These are phyloP conservation scores for Ormyrus thymus DNA, from an alignment of 2,888 invertebrate genomes.

Conservation along the genomic window DNA sequence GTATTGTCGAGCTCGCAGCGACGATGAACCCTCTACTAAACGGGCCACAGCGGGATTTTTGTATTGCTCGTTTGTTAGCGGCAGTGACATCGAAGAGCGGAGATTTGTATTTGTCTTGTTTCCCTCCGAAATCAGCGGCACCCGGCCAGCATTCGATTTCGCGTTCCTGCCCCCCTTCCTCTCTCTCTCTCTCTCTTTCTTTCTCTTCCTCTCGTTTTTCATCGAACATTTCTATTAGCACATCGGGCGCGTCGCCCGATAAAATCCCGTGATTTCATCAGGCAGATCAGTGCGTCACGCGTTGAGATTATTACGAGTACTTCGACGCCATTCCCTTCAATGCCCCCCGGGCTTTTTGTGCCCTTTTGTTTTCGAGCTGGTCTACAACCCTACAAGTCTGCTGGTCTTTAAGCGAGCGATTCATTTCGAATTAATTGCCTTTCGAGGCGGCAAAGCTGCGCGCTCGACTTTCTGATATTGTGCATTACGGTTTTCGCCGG, in stretches of 20 bases:
- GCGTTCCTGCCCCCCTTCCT: background rate
- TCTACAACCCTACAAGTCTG: too few species aligned
- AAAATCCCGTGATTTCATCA: constrained; percentile 36
- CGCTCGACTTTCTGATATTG: too few species aligned
- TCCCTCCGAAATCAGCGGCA: background rate
- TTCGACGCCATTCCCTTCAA: too few species aligned
- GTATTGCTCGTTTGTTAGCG: background rate
- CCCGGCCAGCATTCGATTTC: too few species aligned
- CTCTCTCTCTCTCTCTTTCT: background rate
- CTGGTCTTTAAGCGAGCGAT: too few species aligned
- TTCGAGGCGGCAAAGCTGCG: too few species aligned
- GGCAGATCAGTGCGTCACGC: constrained; percentile 33
- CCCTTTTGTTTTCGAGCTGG: too few species aligned
- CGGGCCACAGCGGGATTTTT: constrained; percentile 17
- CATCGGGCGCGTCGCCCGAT: background rate
- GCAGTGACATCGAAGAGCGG: background rate
- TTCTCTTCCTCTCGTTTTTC: constrained; percentile 26
- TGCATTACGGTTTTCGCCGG: too few species aligned
- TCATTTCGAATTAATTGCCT: too few species aligned
- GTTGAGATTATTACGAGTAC: constrained; percentile 30
- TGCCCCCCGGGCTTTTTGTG: too few species aligned
- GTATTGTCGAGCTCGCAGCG: constrained; percentile 25
- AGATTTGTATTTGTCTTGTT: constrained; percentile 37
- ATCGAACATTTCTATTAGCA: constrained; percentile 48
- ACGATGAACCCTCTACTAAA: constrained; percentile 23